phyloP scores from a whole-genome alignment of 2,113 vertebrate species.

The Caloenas nicobarica region DNA sequence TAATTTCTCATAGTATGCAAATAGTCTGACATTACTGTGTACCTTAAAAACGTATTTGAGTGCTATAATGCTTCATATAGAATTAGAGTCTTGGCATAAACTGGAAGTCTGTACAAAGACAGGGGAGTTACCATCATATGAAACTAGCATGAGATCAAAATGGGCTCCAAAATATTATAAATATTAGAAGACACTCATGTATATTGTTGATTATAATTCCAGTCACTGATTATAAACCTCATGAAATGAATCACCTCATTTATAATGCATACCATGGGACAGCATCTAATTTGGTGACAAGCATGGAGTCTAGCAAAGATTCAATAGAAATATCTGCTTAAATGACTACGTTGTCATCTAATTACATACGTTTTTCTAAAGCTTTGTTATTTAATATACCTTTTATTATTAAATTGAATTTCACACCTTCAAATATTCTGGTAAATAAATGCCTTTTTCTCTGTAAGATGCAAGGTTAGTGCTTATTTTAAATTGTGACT shows the following conservation, averaged over 20 bases:
- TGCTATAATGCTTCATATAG: neutral
- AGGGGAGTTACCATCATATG: neutral
- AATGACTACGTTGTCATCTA: slow-evolving; percentile 41
- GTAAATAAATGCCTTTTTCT: slow-evolving; percentile 47
- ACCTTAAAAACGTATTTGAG: neutral
- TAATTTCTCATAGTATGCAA: neutral
- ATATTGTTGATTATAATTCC: slow-evolving; percentile 61
- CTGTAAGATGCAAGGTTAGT: slow-evolving; percentile 29
- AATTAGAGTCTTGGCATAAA: neutral
- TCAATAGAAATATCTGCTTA: slow-evolving; percentile 42
- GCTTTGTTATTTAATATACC: slow-evolving; percentile 35
- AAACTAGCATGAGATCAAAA: neutral
- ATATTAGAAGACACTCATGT: slow-evolving; percentile 43
- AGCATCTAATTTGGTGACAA: slow-evolving; percentile 63
- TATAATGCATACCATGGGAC: slow-evolving; percentile 50
- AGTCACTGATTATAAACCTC: slow-evolving; percentile 57
- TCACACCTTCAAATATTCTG: slow-evolving; percentile 31
- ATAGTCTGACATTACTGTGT: neutral
- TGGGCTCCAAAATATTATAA: neutral
- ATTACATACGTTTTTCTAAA: slow-evolving; percentile 41
- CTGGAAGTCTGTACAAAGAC: neutral
- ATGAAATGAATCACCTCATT: slow-evolving; percentile 50
- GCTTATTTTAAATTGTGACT: slow-evolving; percentile 24
- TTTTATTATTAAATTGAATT: slow-evolving; percentile 42
- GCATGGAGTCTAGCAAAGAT: slow-evolving; percentile 27